A percentile compares a stretch with the other conserved stretches of the same genome.
Conservation (phyloP, 2,113 vertebrate species). For the Struthidea cinerea region DNA sequence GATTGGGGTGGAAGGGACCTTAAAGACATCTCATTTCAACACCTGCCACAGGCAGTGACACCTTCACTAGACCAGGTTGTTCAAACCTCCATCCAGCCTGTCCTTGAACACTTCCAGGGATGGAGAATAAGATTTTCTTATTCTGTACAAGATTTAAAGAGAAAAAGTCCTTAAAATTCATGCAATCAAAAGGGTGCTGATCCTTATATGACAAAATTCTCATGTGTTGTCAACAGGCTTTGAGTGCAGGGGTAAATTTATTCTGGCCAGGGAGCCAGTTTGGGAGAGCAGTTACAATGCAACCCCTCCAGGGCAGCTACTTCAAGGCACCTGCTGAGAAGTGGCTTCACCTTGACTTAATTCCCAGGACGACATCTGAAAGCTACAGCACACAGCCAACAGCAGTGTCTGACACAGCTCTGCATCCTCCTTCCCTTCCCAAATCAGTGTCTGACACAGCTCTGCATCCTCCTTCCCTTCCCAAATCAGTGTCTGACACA, state of each 20-base stretch:
- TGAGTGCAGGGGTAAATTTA: neutral
- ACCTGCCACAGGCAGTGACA: neutral
- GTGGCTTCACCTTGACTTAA: neutral
- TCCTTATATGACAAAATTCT: neutral
- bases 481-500: neutral
- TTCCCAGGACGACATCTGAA: neutral
- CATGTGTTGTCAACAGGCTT: rapidly evolving
- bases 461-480: neutral
- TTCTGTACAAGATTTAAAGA: neutral
- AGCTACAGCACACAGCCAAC: neutral
- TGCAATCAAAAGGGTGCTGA: neutral
- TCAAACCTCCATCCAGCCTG: neutral
- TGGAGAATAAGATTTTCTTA: neutral
- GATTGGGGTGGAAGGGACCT: neutral
- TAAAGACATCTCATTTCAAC: neutral
- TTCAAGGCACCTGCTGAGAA: neutral
- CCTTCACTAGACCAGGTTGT: no score
- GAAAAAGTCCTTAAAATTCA: neutral
- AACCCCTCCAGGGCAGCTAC: neutral
- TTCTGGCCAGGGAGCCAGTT: neutral
- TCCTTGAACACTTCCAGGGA: neutral
- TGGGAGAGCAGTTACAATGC: neutral
- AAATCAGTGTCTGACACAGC: neutral
- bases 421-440: neutral
- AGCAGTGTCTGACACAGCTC: neutral